These are phyloP conservation scores for Rhingia campestris DNA, from an alignment of 2,888 invertebrate species.

Conservation along the genomic window DNA sequence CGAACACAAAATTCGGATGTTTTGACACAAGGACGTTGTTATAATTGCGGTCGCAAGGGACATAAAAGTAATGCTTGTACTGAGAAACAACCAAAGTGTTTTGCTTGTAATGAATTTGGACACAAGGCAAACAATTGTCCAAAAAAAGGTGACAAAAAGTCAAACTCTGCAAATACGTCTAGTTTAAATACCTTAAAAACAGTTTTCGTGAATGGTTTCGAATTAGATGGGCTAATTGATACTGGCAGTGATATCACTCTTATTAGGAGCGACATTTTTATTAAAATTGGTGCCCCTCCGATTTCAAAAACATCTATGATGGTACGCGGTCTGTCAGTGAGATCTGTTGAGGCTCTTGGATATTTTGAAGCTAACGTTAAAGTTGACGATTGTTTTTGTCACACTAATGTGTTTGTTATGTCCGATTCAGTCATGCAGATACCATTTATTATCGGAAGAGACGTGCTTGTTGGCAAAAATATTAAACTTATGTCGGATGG, in stretches of 20 bases:
- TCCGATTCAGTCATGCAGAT: background rate
- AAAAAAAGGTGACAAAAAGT: constrained; percentile 2
- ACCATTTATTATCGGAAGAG: background rate
- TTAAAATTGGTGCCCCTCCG: too few relatives aligned
- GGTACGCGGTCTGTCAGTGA: background rate
- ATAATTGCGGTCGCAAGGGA: too few relatives aligned
- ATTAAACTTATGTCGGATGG: background rate
- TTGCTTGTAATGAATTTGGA: constrained; percentile 43
- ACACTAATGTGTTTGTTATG: background rate
- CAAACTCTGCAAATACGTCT: too few relatives aligned
- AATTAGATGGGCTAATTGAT: too few relatives aligned
- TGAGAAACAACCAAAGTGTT: constrained; percentile 19
- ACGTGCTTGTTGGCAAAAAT: background rate
- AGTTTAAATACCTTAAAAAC: too few relatives aligned
- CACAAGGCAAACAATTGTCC: constrained; percentile 39
- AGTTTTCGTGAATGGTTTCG: too few relatives aligned
- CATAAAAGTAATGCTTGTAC: constrained; percentile 34
- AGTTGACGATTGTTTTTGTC: background rate
- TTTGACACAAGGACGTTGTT: too few relatives aligned
- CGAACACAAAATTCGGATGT: too few relatives aligned
- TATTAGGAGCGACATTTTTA: too few relatives aligned
- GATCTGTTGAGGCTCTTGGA: background rate
- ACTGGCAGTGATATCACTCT: too few relatives aligned
- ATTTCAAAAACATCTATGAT: too few relatives aligned
- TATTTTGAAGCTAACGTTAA: background rate